Percentiles rank a stretch among this genome's conserved stretches.
These are phyloP conservation scores for Pandemis cinnamomeana DNA, from an alignment of 2,888 invertebrate genomes.

Conservation along the genomic window DNA sequence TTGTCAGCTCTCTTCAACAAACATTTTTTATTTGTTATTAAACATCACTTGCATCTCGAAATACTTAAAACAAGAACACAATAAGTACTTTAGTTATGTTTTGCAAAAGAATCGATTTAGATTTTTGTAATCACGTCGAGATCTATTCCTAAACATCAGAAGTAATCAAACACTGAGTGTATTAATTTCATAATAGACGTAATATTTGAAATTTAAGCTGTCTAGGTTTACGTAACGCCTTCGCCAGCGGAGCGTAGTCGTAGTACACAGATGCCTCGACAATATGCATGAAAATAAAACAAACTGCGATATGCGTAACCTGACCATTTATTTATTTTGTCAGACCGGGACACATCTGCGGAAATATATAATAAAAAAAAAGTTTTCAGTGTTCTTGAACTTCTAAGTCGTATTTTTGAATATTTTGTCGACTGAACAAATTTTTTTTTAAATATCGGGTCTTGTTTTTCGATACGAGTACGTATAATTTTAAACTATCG, in stretches of 20 bases:
- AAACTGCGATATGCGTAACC: conserved; percentile 9
- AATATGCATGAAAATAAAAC: conserved; percentile 1
- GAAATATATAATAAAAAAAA: too few relatives aligned
- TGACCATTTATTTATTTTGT: too few relatives aligned
- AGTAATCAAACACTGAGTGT: conserved; percentile 48
- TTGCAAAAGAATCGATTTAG: neutral
- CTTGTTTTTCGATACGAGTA: too few relatives aligned
- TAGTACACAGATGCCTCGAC: conserved; percentile 13
- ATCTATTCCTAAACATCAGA: neutral
- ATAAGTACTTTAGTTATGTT: neutral
- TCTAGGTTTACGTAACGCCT: conserved; percentile 28
- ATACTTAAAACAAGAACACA: neutral
- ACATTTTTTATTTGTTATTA: neutral
- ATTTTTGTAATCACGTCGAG: neutral
- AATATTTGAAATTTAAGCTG: conserved; percentile 46
- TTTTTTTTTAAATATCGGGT: too few relatives aligned
- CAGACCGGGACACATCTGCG: too few relatives aligned
- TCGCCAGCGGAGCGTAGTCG: neutral
- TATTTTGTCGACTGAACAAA: too few relatives aligned
- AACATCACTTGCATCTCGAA: neutral
- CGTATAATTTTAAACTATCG: too few relatives aligned
- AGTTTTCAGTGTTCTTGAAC: too few relatives aligned
- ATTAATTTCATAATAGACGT: conserved; percentile 50
- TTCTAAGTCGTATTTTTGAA: too few relatives aligned
- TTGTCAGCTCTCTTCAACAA: neutral